Evolutionary conservation across 2,797 vertebrate genomes (phyloP).

Genomic region (Numenius phaeopus): DNA sequence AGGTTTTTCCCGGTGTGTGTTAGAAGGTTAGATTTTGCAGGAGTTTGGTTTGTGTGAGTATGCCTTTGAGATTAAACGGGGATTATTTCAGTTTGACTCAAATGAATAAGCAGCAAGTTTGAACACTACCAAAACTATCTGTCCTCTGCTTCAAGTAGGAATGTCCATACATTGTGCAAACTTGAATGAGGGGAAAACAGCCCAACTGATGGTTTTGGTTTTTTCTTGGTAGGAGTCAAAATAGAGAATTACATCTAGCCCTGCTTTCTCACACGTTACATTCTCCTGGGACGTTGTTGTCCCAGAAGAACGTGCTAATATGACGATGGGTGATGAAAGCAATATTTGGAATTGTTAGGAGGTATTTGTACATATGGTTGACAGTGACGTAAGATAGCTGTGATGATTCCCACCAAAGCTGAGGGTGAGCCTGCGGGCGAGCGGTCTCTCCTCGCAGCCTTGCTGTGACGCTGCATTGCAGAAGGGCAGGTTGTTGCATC

Average conservation of each 20-base stretch:
- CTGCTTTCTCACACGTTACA: not conserved
- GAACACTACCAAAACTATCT: not conserved
- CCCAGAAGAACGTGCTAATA: not conserved
- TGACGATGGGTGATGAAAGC: not conserved
- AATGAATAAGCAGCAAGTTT: not conserved
- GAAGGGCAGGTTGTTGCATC: not conserved
- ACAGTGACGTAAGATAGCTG: not conserved
- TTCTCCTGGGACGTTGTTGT: not conserved
- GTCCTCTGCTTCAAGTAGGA: not conserved
- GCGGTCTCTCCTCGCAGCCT: not conserved
- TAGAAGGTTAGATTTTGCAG: not conserved
- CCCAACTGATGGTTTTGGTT: not conserved
- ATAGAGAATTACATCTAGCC: not conserved
- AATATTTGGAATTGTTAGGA: not conserved
- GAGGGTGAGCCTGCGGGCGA: fast-evolving
- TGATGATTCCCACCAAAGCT: not conserved
- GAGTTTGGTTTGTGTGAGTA: not conserved
- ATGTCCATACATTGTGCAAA: not conserved
- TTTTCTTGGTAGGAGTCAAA: not conserved
- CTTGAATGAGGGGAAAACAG: not conserved
- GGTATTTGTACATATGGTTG: not conserved
- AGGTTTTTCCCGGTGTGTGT: not conserved
- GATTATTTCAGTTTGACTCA: not conserved
- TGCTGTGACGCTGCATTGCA: not conserved
- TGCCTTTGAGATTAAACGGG: not conserved